These are phyloP conservation scores for Mobula hypostoma DNA, from an alignment of 2,113 vertebrate genomes.

Conservation along the genomic window DNA sequence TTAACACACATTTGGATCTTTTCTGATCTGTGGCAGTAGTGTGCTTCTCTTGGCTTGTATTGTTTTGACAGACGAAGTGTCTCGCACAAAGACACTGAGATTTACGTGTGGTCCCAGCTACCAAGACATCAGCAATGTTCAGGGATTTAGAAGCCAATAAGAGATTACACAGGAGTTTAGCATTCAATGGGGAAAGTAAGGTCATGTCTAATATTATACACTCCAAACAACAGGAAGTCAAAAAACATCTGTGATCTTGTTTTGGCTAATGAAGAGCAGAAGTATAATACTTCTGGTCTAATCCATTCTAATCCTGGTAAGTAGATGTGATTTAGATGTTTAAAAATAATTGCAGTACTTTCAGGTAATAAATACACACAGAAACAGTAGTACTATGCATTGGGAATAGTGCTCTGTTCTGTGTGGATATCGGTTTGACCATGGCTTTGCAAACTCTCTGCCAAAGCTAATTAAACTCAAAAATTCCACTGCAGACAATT, in stretches of 20 bases:
- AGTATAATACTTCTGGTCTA: neutral
- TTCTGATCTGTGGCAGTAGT: neutral
- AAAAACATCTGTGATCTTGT: neutral
- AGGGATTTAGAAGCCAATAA: neutral
- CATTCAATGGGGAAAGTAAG: neutral
- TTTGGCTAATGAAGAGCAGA: neutral
- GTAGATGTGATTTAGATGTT: neutral
- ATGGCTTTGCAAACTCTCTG: neutral
- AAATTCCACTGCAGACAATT: neutral
- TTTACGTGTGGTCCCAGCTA: neutral
- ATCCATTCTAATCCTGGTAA: neutral
- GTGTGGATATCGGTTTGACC: neutral
- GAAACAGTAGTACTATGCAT: neutral
- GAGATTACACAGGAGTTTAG: neutral
- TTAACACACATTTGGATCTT: neutral
- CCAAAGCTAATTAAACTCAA: neutral
- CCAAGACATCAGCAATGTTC: neutral
- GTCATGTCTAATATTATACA: neutral
- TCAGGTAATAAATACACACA: neutral
- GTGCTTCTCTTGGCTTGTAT: neutral
- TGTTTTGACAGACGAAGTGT: neutral
- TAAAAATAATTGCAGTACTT: neutral
- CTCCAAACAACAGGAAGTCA: neutral
- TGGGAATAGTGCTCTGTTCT: neutral
- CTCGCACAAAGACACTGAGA: neutral